These are phyloP conservation scores for Lamellibrachia luymesi DNA, from an alignment of 1,140 invertebrate genomes.

Conservation along the genomic window DNA sequence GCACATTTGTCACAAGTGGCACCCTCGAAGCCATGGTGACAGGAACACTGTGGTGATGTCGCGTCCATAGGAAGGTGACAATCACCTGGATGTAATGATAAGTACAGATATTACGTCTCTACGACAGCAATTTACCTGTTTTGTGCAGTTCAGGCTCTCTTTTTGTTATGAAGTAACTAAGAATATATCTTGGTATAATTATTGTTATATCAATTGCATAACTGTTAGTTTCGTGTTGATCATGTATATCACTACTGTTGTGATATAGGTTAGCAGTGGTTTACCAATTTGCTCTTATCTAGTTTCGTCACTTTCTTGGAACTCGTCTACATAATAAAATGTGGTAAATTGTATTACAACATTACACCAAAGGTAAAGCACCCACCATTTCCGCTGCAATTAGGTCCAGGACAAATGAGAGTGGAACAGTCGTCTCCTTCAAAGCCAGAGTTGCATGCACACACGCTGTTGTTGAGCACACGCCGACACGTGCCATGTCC, in stretches of 20 bases:
- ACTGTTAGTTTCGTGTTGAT: no score
- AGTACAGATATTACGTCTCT: not conserved
- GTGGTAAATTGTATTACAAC: not conserved
- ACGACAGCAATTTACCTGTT: not conserved
- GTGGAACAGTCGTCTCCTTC: conserved; percentile 39
- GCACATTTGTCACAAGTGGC: conserved; percentile 37
- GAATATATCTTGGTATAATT: not conserved
- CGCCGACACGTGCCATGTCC: conserved; percentile 31
- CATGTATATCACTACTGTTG: no score
- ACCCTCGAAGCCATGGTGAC: conserved; percentile 44
- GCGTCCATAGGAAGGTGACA: conserved; percentile 33
- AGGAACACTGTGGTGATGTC: conserved; percentile 36
- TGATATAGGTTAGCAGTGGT: no score
- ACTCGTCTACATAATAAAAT: not conserved
- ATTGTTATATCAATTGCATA: no score
- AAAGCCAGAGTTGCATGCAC: conserved; percentile 44
- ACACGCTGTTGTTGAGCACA: conserved; percentile 32
- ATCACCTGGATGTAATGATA: conserved; percentile 33
- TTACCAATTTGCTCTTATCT: not conserved
- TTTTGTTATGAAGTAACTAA: not conserved
- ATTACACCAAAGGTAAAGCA: not conserved
- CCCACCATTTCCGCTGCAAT: conserved; percentile 41
- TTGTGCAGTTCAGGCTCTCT: not conserved
- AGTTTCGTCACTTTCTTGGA: not conserved
- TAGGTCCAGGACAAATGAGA: conserved; percentile 39